A percentile compares a stretch with the other conserved stretches of the same genome.
Conservation (phyloP, 1,140 invertebrate genomes). For the Cardiocondyla obscurior region DNA sequence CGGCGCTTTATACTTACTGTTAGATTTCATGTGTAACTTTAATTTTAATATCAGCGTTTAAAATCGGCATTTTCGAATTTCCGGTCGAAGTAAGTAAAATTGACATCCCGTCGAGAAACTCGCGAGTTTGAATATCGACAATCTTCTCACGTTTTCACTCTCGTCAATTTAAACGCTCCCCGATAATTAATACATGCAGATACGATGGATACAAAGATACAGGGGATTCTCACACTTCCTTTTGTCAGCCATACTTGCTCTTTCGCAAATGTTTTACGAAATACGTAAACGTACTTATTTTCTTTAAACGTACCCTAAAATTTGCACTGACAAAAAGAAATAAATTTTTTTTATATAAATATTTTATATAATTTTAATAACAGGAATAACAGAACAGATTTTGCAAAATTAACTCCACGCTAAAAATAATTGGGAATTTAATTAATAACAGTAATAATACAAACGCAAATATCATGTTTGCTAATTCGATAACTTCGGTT, state of each 20-base stretch:
- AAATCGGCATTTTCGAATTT: slow-evolving; percentile 40
- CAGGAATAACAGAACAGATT: neutral
- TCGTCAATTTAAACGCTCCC: neutral
- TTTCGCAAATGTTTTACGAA: neutral
- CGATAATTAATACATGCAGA: slow-evolving; percentile 14
- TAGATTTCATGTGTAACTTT: neutral
- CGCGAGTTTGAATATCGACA: slow-evolving; percentile 23
- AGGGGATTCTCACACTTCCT: neutral
- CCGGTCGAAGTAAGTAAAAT: slow-evolving; percentile 2
- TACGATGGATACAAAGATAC: neutral
- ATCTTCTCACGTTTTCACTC: slow-evolving; percentile 46
- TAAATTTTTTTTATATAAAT: neutral
- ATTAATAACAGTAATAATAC: neutral
- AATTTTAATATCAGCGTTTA: neutral
- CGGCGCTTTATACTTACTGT: neutral
- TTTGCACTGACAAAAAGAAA: neutral
- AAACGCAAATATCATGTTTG: neutral
- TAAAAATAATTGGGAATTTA: neutral
- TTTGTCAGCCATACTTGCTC: neutral
- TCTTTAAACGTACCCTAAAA: neutral
- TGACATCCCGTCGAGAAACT: slow-evolving; percentile 30
- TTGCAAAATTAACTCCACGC: neutral
- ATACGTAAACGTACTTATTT: neutral
- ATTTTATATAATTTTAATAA: neutral
- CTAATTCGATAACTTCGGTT: slow-evolving; percentile 35